phyloP scores from a whole-genome alignment of 2,888 invertebrate species.

The Artemia sp. region DNA sequence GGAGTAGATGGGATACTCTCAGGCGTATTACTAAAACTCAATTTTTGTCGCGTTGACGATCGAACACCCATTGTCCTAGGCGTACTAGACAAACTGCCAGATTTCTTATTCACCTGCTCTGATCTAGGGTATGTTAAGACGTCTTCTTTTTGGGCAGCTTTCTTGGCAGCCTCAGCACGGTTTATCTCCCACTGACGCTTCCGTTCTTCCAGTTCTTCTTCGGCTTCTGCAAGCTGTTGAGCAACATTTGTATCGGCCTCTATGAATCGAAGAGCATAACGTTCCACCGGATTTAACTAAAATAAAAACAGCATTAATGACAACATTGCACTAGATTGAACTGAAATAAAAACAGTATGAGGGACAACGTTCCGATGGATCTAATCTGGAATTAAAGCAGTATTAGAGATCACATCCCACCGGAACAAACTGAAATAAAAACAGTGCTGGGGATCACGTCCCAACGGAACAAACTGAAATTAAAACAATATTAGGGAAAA shows the following conservation, averaged over 20 bases:
- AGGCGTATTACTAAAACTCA: too few species aligned
- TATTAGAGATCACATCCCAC: too few species aligned
- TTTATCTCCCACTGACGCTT: slow-evolving; percentile 77
- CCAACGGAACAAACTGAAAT: too few species aligned
- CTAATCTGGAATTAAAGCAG: too few species aligned
- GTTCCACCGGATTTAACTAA: slow-evolving; percentile 80
- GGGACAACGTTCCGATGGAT: too few species aligned
- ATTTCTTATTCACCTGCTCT: slow-evolving; percentile 11
- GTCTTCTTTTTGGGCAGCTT: slow-evolving; percentile 32
- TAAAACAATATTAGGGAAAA: too few species aligned
- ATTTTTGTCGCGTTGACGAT: too few species aligned
- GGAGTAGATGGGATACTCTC: too few species aligned
- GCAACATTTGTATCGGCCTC: slow-evolving; percentile 60
- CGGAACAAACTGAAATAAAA: too few species aligned
- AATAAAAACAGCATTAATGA: slow-evolving; percentile 23
- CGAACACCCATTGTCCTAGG: background rate
- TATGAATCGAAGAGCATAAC: slow-evolving; percentile 82
- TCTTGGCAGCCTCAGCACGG: slow-evolving; percentile 43
- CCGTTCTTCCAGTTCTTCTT: slow-evolving; percentile 66
- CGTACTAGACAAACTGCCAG: background rate
- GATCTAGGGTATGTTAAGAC: slow-evolving; percentile 28
- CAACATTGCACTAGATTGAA: too few species aligned
- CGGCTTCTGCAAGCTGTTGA: slow-evolving; percentile 70
- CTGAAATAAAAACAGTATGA: too few species aligned
- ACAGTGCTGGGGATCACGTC: too few species aligned